Conservation (phyloP, 2,797 vertebrate genomes). For the Enteromius thamalakanensis region DNA sequence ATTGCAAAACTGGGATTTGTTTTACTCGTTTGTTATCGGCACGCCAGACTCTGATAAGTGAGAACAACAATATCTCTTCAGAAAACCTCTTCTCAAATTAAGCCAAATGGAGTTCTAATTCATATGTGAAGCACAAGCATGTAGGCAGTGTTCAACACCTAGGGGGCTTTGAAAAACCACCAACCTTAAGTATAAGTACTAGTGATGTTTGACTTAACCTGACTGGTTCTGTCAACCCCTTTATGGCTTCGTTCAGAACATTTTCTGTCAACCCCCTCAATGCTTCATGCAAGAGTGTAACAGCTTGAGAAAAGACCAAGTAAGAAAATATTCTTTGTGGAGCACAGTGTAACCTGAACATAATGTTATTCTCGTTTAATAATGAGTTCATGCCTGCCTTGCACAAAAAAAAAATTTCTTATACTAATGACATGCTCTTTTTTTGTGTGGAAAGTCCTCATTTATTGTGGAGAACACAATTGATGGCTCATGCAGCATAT, state of each 20-base stretch:
- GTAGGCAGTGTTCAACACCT: not conserved
- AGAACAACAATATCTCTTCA: not conserved
- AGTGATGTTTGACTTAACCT: not conserved
- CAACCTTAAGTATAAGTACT: not conserved
- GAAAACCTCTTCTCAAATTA: not conserved
- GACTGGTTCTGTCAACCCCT: not conserved
- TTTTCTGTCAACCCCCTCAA: not conserved
- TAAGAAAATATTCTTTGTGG: not conserved
- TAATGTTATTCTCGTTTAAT: not conserved
- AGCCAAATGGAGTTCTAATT: not conserved
- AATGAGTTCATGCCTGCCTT: not conserved
- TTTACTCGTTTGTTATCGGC: not conserved
- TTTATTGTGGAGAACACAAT: no score
- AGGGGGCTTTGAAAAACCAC: not conserved
- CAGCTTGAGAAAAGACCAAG: not conserved
- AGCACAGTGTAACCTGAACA: not conserved
- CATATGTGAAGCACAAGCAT: not conserved
- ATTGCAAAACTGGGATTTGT: not conserved
- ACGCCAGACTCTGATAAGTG: not conserved
- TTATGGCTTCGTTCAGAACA: not conserved
- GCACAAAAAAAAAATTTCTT: not conserved
- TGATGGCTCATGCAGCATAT: no score
- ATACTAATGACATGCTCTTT: no score
- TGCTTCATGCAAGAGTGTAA: not conserved
- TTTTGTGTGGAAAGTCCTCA: no score